Conservation (phyloP, 2,888 invertebrate genomes). For the Cataglyphis albicans region DNA sequence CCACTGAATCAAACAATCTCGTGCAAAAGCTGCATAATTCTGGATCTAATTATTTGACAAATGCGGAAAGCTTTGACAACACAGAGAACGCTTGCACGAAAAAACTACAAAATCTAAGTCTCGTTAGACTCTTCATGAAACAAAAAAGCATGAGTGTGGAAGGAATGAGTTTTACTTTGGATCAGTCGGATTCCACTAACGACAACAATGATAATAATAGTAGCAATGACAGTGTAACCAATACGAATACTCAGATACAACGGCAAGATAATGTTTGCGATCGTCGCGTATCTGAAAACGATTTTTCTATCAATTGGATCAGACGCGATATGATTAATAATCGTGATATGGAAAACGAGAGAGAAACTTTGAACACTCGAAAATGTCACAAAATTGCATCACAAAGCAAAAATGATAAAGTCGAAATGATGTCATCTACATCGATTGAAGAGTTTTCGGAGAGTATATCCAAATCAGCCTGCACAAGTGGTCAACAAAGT, state of each 20-base stretch:
- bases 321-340: constrained; percentile 80
- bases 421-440: constrained; percentile 84
- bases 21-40: constrained; percentile 80
- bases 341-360: constrained; percentile 72
- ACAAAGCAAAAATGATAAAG: constrained; percentile 86
- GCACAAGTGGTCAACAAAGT: constrained; percentile 61
- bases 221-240: constrained; percentile 87
- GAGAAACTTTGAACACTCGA: constrained; percentile 70
- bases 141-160: constrained; percentile 94
- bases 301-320: constrained; percentile 85
- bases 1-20: constrained; percentile 83
- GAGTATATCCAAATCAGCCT: constrained; percentile 84
- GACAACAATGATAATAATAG: constrained; percentile 89
- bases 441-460: constrained; percentile 87
- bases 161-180: constrained; percentile 90
- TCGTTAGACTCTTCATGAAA: constrained; percentile 95
- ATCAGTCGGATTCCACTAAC: constrained; percentile 90
- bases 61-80: constrained; percentile 83
- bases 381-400: constrained; percentile 66
- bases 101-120: constrained; percentile 91
- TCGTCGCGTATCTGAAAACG: constrained; percentile 77
- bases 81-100: constrained; percentile 79
- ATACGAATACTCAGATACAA: constrained; percentile 81
- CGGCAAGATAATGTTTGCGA: constrained; percentile 75
- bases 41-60: constrained; percentile 81